Conservation (phyloP, 2,113 vertebrate species). For the Nesoenas mayeri region DNA sequence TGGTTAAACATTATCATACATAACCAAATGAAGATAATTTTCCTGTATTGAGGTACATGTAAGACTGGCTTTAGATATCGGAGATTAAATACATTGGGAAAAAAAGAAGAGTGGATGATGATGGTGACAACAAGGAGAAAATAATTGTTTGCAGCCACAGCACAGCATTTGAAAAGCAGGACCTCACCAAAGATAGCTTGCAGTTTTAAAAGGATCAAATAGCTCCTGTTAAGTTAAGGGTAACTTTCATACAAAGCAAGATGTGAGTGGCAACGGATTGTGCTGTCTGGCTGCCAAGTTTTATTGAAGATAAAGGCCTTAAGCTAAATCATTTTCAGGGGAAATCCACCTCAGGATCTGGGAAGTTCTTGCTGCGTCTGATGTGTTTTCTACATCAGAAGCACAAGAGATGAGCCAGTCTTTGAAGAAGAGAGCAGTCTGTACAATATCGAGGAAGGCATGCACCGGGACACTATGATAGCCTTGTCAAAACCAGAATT, state of each 20-base stretch:
- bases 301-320: conserved; percentile 44
- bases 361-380: conserved; percentile 26
- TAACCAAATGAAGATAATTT: background rate
- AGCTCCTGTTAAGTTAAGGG: conserved; percentile 13
- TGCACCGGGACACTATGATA: background rate
- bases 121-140: background rate
- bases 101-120: background rate
- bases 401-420: background rate
- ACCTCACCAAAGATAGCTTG: background rate
- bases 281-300: conserved; percentile 39
- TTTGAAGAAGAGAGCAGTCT: background rate
- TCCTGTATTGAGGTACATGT: background rate
- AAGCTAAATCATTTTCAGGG: conserved; percentile 26
- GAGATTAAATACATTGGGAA: background rate
- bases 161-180: background rate
- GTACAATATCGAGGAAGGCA: background rate
- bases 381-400: background rate
- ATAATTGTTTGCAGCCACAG: background rate
- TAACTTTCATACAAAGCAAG: conserved; percentile 44
- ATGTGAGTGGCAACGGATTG: background rate
- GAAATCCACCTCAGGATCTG: conserved; percentile 14
- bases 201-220: conserved; percentile 42
- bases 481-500: conserved; percentile 48
- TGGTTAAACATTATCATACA: background rate
- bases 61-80: background rate